Evolutionary conservation across 35 echinoderm and acorn worm genomes (phyloP), one percentile per base, ranked within the genome.

Genomic region (Patiria miniata): DNA sequence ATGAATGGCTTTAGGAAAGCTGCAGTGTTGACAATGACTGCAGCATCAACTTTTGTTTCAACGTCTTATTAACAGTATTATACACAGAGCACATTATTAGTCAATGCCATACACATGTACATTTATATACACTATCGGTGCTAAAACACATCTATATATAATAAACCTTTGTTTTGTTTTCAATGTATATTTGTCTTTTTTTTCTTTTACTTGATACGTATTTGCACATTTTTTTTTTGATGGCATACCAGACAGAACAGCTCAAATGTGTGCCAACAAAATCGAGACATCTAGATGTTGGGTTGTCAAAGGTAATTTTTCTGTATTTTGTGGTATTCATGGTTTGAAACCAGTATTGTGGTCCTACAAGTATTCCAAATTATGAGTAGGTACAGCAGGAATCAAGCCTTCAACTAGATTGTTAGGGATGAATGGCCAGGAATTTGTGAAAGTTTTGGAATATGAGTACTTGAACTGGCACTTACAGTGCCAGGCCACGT

Each of bases 81-180:
- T 73, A 73, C 42, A 47, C 42, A 47, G 12, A 47, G 65, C 65
- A 73, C 65, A 73, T 26, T 26, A n/a, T 12, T 36, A 73, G 34
- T 73, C 26, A 34, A 73, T 26, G 23, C 65, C 65, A 14, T 36
- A 73, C 65, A 73, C 65, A 73, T 73, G 65, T 73, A 73, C 65
- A 73, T 16, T 34, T 73, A 73, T 73, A 73, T 73, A 73, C 65
- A 73, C 65, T 73, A 14, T 73, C 21, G 58, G 14, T 30, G 65
- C 34, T 73, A 30, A 26, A 73, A 73, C 65, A 73, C 34, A 32
- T 73, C 65, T 73, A 28, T 22, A 73, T 73, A 73, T 73, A 73
- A 73, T 73, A 73, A 73, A 73, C 65, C 7, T 32, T 73, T 36
- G 23, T 0, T 26, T 73, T 30, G 21, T 34, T 73, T 30, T 73